Evolutionary conservation across 2,797 vertebrate species (phyloP).

Genomic region (Pempheris klunzingeri): DNA sequence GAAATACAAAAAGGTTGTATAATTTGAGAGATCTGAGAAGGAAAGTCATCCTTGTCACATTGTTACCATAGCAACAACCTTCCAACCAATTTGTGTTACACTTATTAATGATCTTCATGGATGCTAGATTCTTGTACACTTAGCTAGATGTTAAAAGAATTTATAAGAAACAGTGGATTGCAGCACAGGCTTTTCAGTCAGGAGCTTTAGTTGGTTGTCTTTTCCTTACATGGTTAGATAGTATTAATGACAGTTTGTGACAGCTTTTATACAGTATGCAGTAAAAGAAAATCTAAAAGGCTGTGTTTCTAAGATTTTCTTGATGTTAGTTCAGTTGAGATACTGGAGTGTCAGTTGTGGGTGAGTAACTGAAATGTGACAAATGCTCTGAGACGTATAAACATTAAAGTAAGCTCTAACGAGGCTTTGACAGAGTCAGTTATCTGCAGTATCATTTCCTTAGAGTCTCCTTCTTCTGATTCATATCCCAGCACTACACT

Average conservation of each 20-base stretch:
- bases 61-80: conserved; percentile 63
- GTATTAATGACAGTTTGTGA: not conserved
- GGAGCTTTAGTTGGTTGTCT: not conserved
- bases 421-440: conserved; percentile 26
- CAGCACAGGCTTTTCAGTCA: conserved; percentile 8
- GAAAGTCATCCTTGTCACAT: conserved; percentile 23
- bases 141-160: conserved; percentile 12
- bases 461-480: conserved; percentile 24
- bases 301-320: not conserved
- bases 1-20: conserved; percentile 9
- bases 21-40: conserved; percentile 25
- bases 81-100: conserved; percentile 35
- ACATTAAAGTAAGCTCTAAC: conserved; percentile 7
- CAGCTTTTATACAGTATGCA: not conserved
- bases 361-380: not conserved
- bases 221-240: not conserved
- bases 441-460: conserved; percentile 22
- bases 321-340: not conserved
- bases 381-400: conserved; percentile 7
- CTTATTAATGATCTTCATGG: conserved; percentile 38
- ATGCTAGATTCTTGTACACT: conserved; percentile 7
- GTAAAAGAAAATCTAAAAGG: not conserved
- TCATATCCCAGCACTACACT: not conserved
- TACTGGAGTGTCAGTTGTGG: not conserved
- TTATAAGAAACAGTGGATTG: conserved; percentile 10